Conservation (phyloP, 2,113 vertebrate genomes). For the Perca fluviatilis region DNA sequence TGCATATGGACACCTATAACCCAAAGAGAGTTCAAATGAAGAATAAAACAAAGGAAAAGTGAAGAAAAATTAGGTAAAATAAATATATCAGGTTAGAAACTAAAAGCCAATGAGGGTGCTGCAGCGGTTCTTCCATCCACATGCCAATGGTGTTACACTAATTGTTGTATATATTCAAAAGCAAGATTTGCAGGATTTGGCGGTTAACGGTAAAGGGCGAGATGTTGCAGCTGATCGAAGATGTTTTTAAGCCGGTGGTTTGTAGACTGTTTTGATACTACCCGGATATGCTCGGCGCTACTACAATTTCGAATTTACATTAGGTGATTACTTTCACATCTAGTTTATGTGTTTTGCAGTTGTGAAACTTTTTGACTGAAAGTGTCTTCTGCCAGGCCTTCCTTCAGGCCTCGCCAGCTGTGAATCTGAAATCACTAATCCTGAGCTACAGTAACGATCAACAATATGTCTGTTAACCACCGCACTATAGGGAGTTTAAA, state of each 20-base stretch:
- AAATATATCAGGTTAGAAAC: constrained; percentile 29
- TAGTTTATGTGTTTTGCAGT: not conserved
- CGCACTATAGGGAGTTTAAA: constrained; percentile 18
- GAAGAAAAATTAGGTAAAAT: constrained; percentile 33
- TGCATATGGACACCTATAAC: constrained; percentile 41
- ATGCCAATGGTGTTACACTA: constrained; percentile 69
- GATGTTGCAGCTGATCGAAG: constrained; percentile 29
- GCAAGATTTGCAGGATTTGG: constrained; percentile 61
- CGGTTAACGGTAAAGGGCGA: constrained; percentile 55
- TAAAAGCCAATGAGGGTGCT: constrained; percentile 59
- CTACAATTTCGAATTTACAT: not conserved
- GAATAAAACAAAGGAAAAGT: constrained; percentile 14
- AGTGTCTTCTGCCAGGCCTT: not conserved
- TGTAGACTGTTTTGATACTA: no score
- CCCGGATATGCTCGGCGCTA: no score
- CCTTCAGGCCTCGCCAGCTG: constrained; percentile 5
- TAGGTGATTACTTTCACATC: not conserved
- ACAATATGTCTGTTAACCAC: constrained; percentile 40
- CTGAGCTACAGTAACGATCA: constrained; percentile 69
- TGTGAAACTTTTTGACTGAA: not conserved
- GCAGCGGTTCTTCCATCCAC: constrained; percentile 73
- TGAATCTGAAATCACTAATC: constrained; percentile 59
- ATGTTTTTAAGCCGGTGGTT: no score
- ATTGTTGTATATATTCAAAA: constrained; percentile 23
- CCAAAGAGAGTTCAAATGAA: constrained; percentile 16